These are phyloP conservation scores for Crotalus horridus DNA, from an alignment of 2,113 vertebrate species.

Conservation along the genomic window DNA sequence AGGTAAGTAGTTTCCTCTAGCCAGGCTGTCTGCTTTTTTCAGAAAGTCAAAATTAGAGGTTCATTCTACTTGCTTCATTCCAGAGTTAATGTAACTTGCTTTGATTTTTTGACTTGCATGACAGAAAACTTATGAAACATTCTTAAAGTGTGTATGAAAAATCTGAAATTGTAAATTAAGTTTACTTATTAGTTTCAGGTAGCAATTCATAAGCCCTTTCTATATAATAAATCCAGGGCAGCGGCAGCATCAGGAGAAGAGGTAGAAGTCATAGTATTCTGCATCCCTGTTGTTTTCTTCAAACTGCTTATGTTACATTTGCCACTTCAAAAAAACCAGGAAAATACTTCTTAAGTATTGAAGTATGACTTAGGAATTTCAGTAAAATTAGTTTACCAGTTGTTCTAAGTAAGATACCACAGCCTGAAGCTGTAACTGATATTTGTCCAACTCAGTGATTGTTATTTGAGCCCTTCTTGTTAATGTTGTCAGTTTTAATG, in stretches of 20 bases:
- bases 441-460: not conserved
- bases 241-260: not conserved
- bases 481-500: not conserved
- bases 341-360: not conserved
- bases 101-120: not conserved
- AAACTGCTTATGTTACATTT: constrained; percentile 17
- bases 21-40: not conserved
- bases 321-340: constrained; percentile 5
- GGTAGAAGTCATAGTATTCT: not conserved
- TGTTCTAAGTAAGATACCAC: not conserved
- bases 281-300: constrained; percentile 21
- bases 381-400: not conserved
- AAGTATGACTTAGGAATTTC: not conserved
- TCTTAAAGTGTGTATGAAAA: not conserved
- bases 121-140: not conserved
- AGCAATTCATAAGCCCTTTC: constrained; percentile 23
- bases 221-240: constrained; percentile 29
- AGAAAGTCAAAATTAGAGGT: constrained; percentile 11
- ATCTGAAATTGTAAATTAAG: not conserved
- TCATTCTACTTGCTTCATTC: not conserved
- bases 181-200: not conserved
- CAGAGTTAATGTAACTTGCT: not conserved
- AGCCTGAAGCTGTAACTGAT: not conserved
- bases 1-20: not conserved
- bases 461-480: not conserved